Base-by-base conservation (phyloP, 2,888 invertebrate genomes). In the Stratiomys singularior region DNA sequence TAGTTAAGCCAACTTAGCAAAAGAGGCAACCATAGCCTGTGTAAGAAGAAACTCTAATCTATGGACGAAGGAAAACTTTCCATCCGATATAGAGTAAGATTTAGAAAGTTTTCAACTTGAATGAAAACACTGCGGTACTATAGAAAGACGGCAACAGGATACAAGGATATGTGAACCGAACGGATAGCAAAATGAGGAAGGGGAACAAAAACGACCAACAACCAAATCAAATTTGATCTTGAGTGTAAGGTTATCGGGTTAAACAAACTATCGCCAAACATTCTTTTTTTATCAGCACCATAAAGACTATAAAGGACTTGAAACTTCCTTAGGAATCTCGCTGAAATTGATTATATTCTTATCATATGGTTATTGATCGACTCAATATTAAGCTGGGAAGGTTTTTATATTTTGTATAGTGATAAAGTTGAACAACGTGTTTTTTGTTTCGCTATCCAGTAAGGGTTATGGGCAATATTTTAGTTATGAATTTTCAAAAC, bases 11-110 rank as follows among this genome's bases (percentile, higher is more conserved):
- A 18, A 37, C 37, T 37, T 52, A 13, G 27, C n/a, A n/a, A 66
- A 66, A 66, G 66, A 69, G 47, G 47, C 44, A 64, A 64, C 64
- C 64, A 18, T 64, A 28, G 64, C 28, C 13, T 30, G n/a, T 30
- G 69, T n/a, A 25, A 69, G 47, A 11, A 27, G 66, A 76, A 78
- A 78, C 76, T 78, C 76, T 78, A 78, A 78, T 78, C 78, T 76
- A 71, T 64, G 76, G 63, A 67, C 76, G n/a, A 76, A 78, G 56
- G 56, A 72, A 78, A 78, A 78, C 76, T 78, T 78, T 76, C n/a
- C 37, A 56, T 21, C 28, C 58, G 78, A 78, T 78, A 76, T 76
- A 27, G 71, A 64, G 69, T 71, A 78, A 76, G 78, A 78, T 78
- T 76, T 76, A 76, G 78, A 72, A 76, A 76, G 71, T 72, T 72